Conservation (phyloP, 2,113 vertebrate genomes). For the Ciconia maguari region DNA sequence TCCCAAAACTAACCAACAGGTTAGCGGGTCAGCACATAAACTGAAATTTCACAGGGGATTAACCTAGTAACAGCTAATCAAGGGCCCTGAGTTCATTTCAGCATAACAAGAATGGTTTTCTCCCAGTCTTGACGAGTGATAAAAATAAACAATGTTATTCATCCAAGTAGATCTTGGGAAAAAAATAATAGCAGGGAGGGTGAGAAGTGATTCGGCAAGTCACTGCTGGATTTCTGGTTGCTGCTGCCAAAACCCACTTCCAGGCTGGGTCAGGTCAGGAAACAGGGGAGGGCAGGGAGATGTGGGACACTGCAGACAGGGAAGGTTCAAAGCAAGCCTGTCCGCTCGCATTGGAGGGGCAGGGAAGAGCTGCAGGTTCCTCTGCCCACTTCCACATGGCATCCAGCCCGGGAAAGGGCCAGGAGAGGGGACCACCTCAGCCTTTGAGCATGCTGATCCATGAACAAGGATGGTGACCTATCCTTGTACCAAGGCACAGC, state of each 20-base stretch:
- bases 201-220: background rate
- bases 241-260: background rate
- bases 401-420: background rate
- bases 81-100: background rate
- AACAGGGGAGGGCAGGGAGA: background rate
- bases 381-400: fast-evolving
- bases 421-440: background rate
- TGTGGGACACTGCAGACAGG: background rate
- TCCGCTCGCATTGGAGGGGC: fast-evolving
- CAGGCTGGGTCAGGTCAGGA: background rate
- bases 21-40: constrained; percentile 2
- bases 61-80: constrained; percentile 34
- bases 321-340: background rate
- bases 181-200: background rate
- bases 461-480: fast-evolving
- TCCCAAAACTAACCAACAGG: background rate
- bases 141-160: background rate
- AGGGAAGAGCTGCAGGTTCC: background rate
- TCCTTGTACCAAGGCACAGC: fast-evolving
- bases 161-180: background rate
- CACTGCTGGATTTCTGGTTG: background rate
- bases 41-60: constrained; percentile 3
- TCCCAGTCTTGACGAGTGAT: background rate
- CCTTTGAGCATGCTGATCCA: fast-evolving
- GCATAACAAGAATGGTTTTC: background rate